Evolutionary conservation across 1,140 invertebrate genomes (phyloP), one percentile per base, ranked within the genome.

Genomic region (Drosophila quadrilineata): DNA sequence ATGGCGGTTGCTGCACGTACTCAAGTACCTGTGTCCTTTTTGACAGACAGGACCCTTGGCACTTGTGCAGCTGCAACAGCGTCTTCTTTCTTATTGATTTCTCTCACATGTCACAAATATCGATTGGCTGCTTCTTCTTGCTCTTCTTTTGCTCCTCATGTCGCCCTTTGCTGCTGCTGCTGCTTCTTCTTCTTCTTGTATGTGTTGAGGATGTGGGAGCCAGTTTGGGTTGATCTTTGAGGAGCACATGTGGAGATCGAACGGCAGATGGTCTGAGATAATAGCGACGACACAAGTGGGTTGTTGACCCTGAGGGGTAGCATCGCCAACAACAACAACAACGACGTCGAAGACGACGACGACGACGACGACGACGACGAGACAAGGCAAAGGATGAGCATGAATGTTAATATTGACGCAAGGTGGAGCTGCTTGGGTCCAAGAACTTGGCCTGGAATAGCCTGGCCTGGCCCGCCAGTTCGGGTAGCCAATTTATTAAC

Each of bases 381-480:
- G n/a, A n/a, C n/a, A n/a, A n/a, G n/a, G n/a, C n/a, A 73, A 77
- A 74, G 75, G 75, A 79, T 79, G 75, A 79, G 75, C 75, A 79
- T 77, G 65, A 73, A 79, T 79, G 70, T 79, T 79, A 74, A 77
- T 77, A 77, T 77, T 77, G 75, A 79, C 54, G 75, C 70, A 74
- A 79, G 75, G 70, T 79, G 75, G 70, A 79, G 75, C 62, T 66
- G 49, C 49, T 43, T 38, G 28, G 10, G 22, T 29, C 49, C 22
- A 4, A 16, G n/a, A 24, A 12, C 24, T 10, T 3, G 16, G 19
- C 21, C 22, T 36, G 45, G 17, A 21, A 36, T 24, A 40, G 16
- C 35, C 21, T 40, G 17, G 16, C 36, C 21, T 24, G n/a, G 31
- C 33, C 24, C 49, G 45, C 29, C 38, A 12, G 21, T 52, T 79